Evolutionary conservation across 2,797 vertebrate species (phyloP).

Genomic region (Cygnus olor): DNA sequence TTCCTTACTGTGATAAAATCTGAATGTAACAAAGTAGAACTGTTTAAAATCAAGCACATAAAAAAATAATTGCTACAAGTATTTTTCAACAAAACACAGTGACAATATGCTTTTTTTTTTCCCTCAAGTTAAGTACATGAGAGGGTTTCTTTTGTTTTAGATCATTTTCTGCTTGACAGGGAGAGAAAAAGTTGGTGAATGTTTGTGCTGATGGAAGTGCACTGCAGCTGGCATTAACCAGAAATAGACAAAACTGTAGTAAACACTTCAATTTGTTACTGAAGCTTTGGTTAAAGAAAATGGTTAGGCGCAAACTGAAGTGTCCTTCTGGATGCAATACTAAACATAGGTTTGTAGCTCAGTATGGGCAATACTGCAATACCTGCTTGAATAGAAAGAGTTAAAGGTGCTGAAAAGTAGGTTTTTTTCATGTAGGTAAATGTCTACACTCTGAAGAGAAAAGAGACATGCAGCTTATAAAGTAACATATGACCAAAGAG

Average conservation of each 20-base stretch:
- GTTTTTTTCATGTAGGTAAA: not conserved
- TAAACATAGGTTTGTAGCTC: not conserved
- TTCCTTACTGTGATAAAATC: not conserved
- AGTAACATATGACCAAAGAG: not conserved
- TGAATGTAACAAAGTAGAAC: not conserved
- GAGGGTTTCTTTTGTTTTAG: not conserved
- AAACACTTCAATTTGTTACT: not conserved
- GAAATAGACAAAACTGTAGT: not conserved
- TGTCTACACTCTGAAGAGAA: not conserved
- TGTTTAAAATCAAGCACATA: not conserved
- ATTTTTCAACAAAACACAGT: slow-evolving; percentile 7
- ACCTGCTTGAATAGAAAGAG: not conserved
- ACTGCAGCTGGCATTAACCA: not conserved
- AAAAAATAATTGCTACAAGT: not conserved
- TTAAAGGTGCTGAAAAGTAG: not conserved
- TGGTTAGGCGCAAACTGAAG: not conserved
- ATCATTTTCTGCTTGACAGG: not conserved
- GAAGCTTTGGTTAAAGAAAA: not conserved
- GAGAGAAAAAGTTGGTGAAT: not conserved
- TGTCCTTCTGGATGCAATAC: not conserved
- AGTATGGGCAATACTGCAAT: not conserved
- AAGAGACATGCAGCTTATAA: not conserved
- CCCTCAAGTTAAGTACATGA: slow-evolving; percentile 4
- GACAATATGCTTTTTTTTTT: not conserved
- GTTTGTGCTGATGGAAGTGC: not conserved